These are phyloP conservation scores for Cyclina sinensis DNA, from an alignment of 1,140 invertebrate species.

Conservation along the genomic window DNA sequence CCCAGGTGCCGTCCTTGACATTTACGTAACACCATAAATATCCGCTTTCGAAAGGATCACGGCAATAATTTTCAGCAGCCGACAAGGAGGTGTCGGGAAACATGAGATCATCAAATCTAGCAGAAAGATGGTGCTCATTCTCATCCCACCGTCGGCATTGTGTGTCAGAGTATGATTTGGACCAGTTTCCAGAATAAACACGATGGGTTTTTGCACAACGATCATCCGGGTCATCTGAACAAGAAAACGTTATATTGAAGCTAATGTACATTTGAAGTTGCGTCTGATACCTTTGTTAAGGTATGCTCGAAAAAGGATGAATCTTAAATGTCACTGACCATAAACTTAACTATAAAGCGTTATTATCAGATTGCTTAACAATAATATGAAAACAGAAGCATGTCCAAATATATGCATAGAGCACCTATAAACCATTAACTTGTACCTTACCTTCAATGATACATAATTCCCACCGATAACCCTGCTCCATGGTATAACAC, in stretches of 20 bases:
- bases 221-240: not conserved
- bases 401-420: too few species aligned
- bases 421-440: too few species aligned
- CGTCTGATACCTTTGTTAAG: too few species aligned
- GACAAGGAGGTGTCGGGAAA: not conserved
- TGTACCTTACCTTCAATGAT: constrained; percentile 5
- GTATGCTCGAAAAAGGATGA: too few species aligned
- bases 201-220: not conserved
- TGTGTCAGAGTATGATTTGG: not conserved
- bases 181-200: not conserved
- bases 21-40: constrained; percentile 23
- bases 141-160: constrained; percentile 8
- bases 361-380: too few species aligned
- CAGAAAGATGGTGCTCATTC: not conserved
- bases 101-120: not conserved
- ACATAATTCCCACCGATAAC: not conserved
- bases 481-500: constrained; percentile 25
- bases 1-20: not conserved
- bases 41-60: not conserved
- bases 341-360: too few species aligned
- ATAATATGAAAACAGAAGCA: too few species aligned
- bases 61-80: not conserved
- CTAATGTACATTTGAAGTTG: too few species aligned
- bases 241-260: too few species aligned
- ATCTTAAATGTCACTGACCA: too few species aligned